Evolutionary conservation across 2,113 vertebrate genomes (phyloP).

Genomic region (Megalops atlanticus): DNA sequence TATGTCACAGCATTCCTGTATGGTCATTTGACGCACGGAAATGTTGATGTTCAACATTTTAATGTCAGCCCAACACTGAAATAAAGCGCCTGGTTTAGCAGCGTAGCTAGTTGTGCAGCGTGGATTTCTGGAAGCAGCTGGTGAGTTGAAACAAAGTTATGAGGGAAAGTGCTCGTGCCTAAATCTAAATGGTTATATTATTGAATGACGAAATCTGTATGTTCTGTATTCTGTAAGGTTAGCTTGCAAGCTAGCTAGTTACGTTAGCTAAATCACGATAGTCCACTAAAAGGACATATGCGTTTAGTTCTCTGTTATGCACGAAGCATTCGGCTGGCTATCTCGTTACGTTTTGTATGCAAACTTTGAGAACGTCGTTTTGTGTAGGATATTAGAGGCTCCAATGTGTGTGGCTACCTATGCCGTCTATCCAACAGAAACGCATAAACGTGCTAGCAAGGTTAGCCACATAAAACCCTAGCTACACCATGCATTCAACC

Average conservation of each 20-base stretch:
- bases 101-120: too few species aligned
- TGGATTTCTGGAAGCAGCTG: too few species aligned
- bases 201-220: too few species aligned
- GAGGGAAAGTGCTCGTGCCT: too few species aligned
- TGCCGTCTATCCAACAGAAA: not conserved
- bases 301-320: not conserved
- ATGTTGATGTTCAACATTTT: not conserved
- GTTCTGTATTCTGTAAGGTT: too few species aligned
- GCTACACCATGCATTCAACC: not conserved
- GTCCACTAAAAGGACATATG: not conserved
- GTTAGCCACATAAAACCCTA: not conserved
- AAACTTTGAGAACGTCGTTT: not conserved
- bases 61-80: not conserved
- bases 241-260: slow-evolving; percentile 4
- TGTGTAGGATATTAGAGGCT: not conserved
- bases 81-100: not conserved
- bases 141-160: too few species aligned
- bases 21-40: too few species aligned
- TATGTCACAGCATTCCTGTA: not conserved
- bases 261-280: slow-evolving; percentile 5
- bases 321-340: not conserved
- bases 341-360: not conserved
- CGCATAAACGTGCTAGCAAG: not conserved
- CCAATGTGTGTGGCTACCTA: not conserved
- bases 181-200: too few species aligned